Evolutionary conservation across 2,888 invertebrate genomes (phyloP), one percentile per base, ranked within the genome.

Genomic region (Synanthedon myopaeformis): DNA sequence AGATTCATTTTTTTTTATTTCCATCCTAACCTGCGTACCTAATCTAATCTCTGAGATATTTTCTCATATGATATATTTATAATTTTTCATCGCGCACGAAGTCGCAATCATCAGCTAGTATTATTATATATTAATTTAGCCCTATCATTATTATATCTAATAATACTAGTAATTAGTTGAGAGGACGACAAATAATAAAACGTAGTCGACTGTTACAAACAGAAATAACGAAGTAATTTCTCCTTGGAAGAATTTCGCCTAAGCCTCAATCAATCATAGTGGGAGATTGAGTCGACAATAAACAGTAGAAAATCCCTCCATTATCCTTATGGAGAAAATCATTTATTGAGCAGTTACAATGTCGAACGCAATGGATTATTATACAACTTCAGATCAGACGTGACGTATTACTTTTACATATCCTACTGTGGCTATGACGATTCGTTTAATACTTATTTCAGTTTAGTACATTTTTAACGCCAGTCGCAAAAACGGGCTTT

Each of bases 211-310:
- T 35, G 35, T 35, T 35, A 35, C 35, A 10, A 35, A 61, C 58
- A 61, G 62, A 63, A 74, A 74, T 74, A 75, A 74, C 70, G 62
- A 64, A 69, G 71, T 76, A 73, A 75, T 77, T 76, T 74, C 66
- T 65, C 66, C 68, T 76, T 73, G 70, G 71, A 74, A 67, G 69
- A 73, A 73, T 78, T 80, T 72, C 76, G 72, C 69, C 66, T 73
- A 76, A 76, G 72, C 71, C 69, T 71, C 76, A 76, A 80, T 81
- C 81, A 79, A 80, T 81, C 81, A 80, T 78, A 67, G 62, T 61
- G 61, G 59, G 64, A 67, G 70, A 76, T 73, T 66, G 73, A 74
- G 77, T 72, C 72, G 67, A 78, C 75, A 80, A 76, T 76, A 79
- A 78, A 78, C 74, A 76, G 71, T 60, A 73, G 74, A 74, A 71